phyloP scores from a whole-genome alignment of 2,113 vertebrate genomes.

The Platysternon megacephalum region DNA sequence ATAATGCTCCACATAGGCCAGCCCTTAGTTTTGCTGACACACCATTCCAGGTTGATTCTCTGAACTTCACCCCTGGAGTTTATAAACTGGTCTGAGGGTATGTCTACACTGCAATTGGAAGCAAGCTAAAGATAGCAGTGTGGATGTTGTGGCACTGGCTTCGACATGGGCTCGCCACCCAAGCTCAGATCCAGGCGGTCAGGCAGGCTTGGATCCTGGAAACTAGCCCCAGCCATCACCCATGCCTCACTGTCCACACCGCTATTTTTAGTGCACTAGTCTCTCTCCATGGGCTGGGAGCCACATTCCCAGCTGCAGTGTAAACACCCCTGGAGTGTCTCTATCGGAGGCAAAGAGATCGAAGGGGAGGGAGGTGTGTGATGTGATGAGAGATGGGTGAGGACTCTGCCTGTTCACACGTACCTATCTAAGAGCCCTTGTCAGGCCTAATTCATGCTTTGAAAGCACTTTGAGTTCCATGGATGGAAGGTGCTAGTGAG shows the following conservation, averaged over 20 bases:
- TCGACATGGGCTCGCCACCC: neutral
- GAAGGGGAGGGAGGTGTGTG: neutral
- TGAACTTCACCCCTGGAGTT: neutral
- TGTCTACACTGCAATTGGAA: neutral
- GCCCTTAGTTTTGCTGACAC: neutral
- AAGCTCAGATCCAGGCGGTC: neutral
- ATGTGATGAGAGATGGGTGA: neutral
- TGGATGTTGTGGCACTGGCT: neutral
- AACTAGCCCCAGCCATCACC: neutral
- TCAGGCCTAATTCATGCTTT: neutral
- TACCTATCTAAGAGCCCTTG: neutral
- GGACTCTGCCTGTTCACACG: neutral
- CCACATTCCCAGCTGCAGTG: neutral
- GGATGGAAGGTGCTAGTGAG: neutral
- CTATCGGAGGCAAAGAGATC: neutral
- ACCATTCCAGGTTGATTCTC: neutral
- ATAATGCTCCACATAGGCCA: neutral
- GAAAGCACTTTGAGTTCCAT: neutral
- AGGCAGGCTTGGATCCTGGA: neutral
- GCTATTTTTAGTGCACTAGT: neutral
- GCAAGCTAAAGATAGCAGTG: neutral
- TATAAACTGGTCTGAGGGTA: fast-evolving
- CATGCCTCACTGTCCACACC: neutral
- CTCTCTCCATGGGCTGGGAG: neutral
- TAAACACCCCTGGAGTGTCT: neutral